These are phyloP conservation scores for Callimorpha dominula DNA, from an alignment of 2,888 invertebrate species.

Conservation along the genomic window DNA sequence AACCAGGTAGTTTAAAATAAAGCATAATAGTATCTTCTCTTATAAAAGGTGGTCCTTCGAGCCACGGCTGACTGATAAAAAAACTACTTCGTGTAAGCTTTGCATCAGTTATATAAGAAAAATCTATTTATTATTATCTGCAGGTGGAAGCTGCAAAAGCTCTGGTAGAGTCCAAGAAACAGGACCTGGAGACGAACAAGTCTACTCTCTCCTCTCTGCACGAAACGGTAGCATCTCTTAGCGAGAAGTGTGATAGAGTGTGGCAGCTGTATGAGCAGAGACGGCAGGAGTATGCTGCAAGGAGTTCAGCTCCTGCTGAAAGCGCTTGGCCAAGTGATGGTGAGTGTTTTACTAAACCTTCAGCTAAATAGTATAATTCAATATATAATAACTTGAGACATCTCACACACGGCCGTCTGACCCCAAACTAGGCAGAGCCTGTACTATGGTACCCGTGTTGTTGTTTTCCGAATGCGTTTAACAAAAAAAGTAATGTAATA, in stretches of 20 bases:
- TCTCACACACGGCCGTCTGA: too few species aligned
- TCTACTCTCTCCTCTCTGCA: constrained; percentile 88
- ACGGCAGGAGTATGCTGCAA: constrained; percentile 68
- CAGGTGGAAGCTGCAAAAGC: constrained; percentile 91
- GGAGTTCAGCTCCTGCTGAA: constrained; percentile 77
- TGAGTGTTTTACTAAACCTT: not conserved
- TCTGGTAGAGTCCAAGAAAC: constrained; percentile 92
- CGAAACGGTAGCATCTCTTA: constrained; percentile 80
- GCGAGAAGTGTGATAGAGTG: constrained; percentile 87
- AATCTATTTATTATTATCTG: not conserved
- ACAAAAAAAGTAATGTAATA: not conserved
- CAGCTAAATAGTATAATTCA: too few species aligned
- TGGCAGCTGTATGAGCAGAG: constrained; percentile 89
- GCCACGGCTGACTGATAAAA: too few species aligned
- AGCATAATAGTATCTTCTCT: too few species aligned
- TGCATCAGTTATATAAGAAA: too few species aligned
- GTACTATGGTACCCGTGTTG: too few species aligned
- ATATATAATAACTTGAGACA: too few species aligned
- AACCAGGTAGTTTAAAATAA: too few species aligned
- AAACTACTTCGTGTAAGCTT: too few species aligned
- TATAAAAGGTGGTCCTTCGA: not conserved
- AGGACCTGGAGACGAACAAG: constrained; percentile 94
- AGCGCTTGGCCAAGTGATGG: constrained; percentile 68
- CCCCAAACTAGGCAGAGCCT: too few species aligned
- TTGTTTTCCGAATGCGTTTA: too few species aligned